phyloP scores from a whole-genome alignment of 2,888 invertebrate genomes.

The Xanthia togata region DNA sequence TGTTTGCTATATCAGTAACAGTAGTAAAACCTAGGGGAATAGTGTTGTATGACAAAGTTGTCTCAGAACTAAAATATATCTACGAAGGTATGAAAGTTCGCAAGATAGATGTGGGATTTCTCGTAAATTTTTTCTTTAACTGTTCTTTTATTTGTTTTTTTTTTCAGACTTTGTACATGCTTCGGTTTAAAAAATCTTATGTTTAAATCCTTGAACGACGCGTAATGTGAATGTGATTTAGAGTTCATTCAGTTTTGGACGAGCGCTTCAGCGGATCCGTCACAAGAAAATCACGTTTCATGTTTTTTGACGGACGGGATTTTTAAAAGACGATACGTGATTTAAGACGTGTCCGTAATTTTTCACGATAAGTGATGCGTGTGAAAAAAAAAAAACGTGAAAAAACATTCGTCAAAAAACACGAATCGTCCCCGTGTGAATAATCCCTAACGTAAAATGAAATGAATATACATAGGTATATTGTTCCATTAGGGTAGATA shows the following conservation, averaged over 20 bases:
- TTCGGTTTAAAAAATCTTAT: constrained; percentile 1
- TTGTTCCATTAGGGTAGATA: background rate
- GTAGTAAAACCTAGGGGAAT: constrained; percentile 36
- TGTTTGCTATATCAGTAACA: background rate
- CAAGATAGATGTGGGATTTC: constrained; percentile 30
- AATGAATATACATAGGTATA: background rate
- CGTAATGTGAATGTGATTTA: background rate
- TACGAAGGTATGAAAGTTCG: constrained; percentile 33
- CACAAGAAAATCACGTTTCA: too few species aligned
- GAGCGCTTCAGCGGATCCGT: too few species aligned
- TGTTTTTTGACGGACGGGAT: too few species aligned
- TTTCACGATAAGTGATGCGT: too few species aligned
- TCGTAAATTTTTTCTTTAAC: constrained; percentile 37
- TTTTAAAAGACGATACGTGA: too few species aligned
- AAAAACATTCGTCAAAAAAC: too few species aligned
- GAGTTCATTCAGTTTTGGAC: too few species aligned
- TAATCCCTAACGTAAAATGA: background rate
- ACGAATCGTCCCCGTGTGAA: too few species aligned
- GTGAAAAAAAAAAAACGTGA: too few species aligned
- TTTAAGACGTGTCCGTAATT: too few species aligned
- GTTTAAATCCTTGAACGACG: background rate
- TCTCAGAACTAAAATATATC: constrained; percentile 43
- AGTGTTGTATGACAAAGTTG: constrained; percentile 44
- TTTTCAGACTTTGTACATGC: background rate
- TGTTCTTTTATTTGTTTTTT: constrained; percentile 26